Percentiles rank a stretch among this genome's conserved stretches.
Conservation (phyloP, 2,888 invertebrate species). For the Catocala nupta region DNA sequence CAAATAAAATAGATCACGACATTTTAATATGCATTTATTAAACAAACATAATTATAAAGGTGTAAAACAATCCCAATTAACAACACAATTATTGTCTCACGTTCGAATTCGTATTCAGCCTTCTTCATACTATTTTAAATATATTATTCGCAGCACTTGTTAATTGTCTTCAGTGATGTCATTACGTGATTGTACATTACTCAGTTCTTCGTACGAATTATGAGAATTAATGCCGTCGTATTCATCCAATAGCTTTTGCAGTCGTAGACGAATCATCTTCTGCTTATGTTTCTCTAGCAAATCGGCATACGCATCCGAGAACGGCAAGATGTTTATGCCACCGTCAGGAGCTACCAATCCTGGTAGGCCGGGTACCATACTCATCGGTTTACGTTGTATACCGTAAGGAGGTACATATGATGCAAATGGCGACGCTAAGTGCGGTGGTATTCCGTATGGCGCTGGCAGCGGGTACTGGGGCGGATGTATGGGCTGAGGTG, state of each 20-base stretch:
- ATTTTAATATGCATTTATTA: no score
- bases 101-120: no score
- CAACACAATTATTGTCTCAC: no score
- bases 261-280: constrained; percentile 63
- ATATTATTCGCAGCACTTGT: no score
- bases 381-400: constrained; percentile 42
- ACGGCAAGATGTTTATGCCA: constrained; percentile 78
- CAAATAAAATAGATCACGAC: no score
- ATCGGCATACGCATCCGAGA: constrained; percentile 76
- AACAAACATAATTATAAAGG: no score
- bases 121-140: no score
- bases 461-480: constrained; percentile 1
- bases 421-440: constrained; percentile 12
- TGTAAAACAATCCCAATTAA: no score
- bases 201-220: not conserved
- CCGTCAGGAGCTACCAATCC: constrained; percentile 71
- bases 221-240: constrained; percentile 9
- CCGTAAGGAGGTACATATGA: constrained; percentile 14
- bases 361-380: constrained; percentile 72
- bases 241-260: constrained; percentile 49
- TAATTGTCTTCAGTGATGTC: not conserved
- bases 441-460: not conserved
- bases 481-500: not conserved
- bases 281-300: constrained; percentile 72
- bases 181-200: not conserved